phyloP scores from a whole-genome alignment of 2,888 invertebrate species.

The Ecliptopera silaceata region DNA sequence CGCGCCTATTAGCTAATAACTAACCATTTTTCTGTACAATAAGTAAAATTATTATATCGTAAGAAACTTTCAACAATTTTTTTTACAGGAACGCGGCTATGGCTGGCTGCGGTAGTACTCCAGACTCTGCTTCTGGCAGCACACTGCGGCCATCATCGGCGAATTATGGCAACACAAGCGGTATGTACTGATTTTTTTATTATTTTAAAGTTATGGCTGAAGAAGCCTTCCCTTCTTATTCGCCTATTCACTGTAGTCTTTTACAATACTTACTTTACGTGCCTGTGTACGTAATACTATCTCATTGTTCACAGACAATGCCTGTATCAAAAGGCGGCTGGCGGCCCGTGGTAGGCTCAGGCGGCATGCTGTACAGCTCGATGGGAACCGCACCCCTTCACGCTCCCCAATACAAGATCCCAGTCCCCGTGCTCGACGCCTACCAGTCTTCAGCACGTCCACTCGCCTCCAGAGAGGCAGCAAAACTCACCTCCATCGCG shows the following conservation, averaged over 20 bases:
- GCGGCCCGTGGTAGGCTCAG: conserved; percentile 83
- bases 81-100: conserved; percentile 60
- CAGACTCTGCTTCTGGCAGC: conserved; percentile 52
- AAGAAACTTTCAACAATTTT: no score
- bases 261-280: no score
- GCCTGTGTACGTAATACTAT: neutral
- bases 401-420: conserved; percentile 67
- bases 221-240: no score
- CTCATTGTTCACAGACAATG: conserved; percentile 51
- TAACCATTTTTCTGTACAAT: no score
- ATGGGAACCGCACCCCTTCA: conserved; percentile 65
- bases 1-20: no score
- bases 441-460: conserved; percentile 73
- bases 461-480: conserved; percentile 62
- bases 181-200: conserved; percentile 40
- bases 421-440: conserved; percentile 59
- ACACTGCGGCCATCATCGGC: conserved; percentile 58
- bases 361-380: conserved; percentile 64
- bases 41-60: no score
- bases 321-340: conserved; percentile 84
- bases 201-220: no score
- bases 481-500: conserved; percentile 74
- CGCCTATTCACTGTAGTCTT: no score
- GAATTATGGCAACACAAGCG: conserved; percentile 64
- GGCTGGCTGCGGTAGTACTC: conserved; percentile 57